Conservation (phyloP, 2,113 vertebrate genomes). For the Urocynchramus pylzowi region DNA sequence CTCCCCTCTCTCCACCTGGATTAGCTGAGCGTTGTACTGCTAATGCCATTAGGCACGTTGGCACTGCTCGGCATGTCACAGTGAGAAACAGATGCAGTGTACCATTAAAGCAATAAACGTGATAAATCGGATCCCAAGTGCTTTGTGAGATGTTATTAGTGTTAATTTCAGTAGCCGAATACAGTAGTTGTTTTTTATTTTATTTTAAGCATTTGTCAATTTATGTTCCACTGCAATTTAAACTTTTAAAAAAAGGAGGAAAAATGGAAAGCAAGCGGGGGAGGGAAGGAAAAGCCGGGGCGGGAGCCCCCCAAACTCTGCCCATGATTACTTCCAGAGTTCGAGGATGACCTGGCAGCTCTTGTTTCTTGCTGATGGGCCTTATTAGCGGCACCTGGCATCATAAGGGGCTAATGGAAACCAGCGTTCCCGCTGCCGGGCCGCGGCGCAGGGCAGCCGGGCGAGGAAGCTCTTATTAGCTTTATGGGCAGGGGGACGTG, state of each 20-base stretch:
- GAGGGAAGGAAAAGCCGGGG: background rate
- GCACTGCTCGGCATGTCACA: constrained; percentile 26
- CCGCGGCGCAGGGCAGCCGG: constrained; percentile 62
- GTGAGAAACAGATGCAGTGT: constrained; percentile 66
- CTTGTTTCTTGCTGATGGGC: constrained; percentile 78
- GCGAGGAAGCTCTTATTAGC: constrained; percentile 87
- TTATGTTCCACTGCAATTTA: background rate
- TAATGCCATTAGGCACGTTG: constrained; percentile 58
- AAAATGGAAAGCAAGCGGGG: background rate
- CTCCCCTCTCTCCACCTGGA: constrained; percentile 8
- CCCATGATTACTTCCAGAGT: constrained; percentile 80
- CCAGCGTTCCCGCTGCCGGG: constrained; percentile 72
- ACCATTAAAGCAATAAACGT: constrained; percentile 52
- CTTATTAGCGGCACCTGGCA: constrained; percentile 91
- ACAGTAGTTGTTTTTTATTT: constrained; percentile 31
- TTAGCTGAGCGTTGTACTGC: constrained; percentile 2
- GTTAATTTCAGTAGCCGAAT: constrained; percentile 61
- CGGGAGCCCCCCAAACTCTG: background rate
- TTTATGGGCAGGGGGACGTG: constrained; percentile 85
- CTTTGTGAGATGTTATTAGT: constrained; percentile 40
- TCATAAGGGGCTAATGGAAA: constrained; percentile 81
- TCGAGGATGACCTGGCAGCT: constrained; percentile 72
- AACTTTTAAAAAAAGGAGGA: background rate
- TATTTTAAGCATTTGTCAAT: constrained; percentile 12
- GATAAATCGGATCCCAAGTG: constrained; percentile 57